Evolutionary conservation across 2,888 invertebrate species (phyloP), one percentile per base, ranked within the genome.

Genomic region (Mesopsocus fuscifrons): DNA sequence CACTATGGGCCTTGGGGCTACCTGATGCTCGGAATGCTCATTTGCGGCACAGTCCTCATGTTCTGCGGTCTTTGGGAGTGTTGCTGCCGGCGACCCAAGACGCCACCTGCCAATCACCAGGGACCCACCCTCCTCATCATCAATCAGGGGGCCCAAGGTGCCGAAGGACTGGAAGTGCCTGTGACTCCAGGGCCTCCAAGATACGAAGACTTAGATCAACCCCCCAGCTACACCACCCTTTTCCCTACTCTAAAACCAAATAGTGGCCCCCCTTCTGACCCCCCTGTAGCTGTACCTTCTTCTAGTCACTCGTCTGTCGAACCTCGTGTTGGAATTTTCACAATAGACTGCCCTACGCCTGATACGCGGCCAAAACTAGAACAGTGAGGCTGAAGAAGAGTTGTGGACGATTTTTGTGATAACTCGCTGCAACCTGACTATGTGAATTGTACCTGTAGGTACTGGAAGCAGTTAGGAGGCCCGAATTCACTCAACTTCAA

Each of bases 1-100:
- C 75, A 74, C 43, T 77, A 77, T 56, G 77, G 77, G 0, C 76
- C 77, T 0, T 77, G 77, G 77, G 77, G 77, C 50, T 77, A 77
- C 54, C 63, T 77, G 30, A 74, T 77, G 58, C 65, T 77, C 43
- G 77, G 76, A 41, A 75, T 77, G 70, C 60, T 77, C 31, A 67
- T 77, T 49, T 77, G 76, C 55, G 76, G 75, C 17, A 71, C 73
- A 9, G 70, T 77, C 32, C 64, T 78, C 51, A 69, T 77, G 63
- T 72, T 77, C 59, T 77, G 77, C 52, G 66, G 26, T 26, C 45
- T 50, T 9, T 46, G 49, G 51, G 54, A 65, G 47, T 63, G 62
- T 48, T 63, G 60, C 48, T 59, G 59, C 46, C 66, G 53, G 58
- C 66, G 22, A 61, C 69, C 30, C 59, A 67, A 41, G 51, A 30